These are phyloP conservation scores for Lasiurus borealis DNA, from an alignment of 2,113 vertebrate species.

Conservation along the genomic window DNA sequence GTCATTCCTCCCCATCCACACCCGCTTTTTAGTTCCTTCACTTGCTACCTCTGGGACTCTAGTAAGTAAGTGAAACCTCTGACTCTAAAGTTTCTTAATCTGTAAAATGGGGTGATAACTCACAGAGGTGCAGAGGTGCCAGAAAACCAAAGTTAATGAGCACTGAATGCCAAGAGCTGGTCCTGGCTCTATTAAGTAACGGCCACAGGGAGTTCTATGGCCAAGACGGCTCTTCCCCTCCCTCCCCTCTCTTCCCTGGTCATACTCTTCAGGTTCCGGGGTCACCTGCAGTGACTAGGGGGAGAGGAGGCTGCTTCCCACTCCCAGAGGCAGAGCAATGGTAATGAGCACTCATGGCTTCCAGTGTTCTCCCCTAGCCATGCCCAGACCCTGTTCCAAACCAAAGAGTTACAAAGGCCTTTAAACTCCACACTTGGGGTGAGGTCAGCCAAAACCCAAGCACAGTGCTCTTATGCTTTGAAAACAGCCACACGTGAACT, in stretches of 20 bases:
- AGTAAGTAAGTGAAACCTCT: not conserved
- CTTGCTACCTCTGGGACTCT: not conserved
- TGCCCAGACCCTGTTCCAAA: conserved; percentile 73
- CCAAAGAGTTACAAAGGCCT: conserved; percentile 80
- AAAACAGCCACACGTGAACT: conserved; percentile 67
- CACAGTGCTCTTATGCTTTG: conserved; percentile 67
- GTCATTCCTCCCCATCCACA: not conserved
- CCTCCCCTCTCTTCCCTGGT: not conserved
- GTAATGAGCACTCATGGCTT: not conserved
- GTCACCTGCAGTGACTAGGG: not conserved
- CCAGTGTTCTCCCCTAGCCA: not conserved
- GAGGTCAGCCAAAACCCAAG: conserved; percentile 81
- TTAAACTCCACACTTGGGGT: conserved; percentile 60
- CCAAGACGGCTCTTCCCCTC: too few species aligned
- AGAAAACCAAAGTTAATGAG: not conserved
- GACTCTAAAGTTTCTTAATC: not conserved
- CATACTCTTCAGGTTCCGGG: not conserved
- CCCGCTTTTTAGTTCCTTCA: not conserved
- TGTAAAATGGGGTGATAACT: not conserved
- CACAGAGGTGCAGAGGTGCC: not conserved
- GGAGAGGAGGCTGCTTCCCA: not conserved
- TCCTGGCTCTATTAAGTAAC: not conserved
- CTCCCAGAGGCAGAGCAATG: not conserved
- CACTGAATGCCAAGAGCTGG: not conserved
- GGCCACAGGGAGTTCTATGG: not conserved